A percentile compares a stretch with the other conserved stretches of the same genome.
phyloP scores from a whole-genome alignment of 1,140 invertebrate species.

The Rhynchophorus ferrugineus region DNA sequence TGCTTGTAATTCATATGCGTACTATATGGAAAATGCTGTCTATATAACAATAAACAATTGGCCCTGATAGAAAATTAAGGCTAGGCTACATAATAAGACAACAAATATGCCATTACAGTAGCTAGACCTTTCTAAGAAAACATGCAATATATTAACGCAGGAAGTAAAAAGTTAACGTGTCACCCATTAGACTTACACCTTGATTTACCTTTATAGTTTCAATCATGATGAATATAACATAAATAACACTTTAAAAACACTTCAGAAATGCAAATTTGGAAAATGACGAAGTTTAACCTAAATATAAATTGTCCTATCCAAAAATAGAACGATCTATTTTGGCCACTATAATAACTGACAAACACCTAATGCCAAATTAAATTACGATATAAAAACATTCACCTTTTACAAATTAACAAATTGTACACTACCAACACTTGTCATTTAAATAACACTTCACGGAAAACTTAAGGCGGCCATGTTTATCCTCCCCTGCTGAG shows the following conservation, averaged over 20 bases:
- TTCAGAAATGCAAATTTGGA: too few species aligned
- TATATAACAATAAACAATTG: constrained; percentile 1
- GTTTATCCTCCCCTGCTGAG: constrained; percentile 34
- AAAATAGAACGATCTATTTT: constrained; percentile 12
- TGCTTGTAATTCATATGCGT: background rate
- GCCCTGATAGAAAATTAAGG: background rate
- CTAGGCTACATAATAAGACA: background rate
- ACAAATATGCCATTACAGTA: background rate
- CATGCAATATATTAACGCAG: too few species aligned
- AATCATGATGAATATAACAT: too few species aligned
- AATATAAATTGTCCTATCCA: constrained; percentile 27
- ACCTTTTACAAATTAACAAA: constrained; percentile 25
- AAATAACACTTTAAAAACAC: too few species aligned
- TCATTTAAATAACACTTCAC: constrained; percentile 33
- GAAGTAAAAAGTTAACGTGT: too few species aligned
- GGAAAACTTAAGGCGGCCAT: constrained; percentile 36
- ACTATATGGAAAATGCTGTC: background rate
- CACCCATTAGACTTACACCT: too few species aligned
- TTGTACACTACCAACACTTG: constrained; percentile 24
- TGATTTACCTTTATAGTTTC: too few species aligned
- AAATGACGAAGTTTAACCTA: constrained; percentile 37
- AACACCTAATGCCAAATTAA: too few species aligned
- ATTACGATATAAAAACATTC: too few species aligned
- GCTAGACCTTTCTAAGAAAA: background rate
- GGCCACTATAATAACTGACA: background rate